Base-by-base conservation (phyloP, 1,140 invertebrate species). In the Drosophila sp. region DNA sequence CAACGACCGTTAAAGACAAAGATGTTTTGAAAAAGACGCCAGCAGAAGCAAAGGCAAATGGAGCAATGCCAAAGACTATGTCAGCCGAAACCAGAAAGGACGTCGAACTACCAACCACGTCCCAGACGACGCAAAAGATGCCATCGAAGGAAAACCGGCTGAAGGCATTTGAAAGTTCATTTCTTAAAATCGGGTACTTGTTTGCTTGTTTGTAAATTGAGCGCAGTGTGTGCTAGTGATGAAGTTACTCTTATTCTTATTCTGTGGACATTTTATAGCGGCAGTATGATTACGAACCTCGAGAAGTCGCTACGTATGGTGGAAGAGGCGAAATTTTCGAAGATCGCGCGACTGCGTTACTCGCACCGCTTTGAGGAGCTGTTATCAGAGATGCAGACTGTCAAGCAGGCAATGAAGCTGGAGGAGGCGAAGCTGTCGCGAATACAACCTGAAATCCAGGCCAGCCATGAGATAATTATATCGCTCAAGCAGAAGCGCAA, bases 381-480 rank as follows among this genome's bases (percentile, higher is more conserved):
- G 1, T 66, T 71, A 16, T 67, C 70, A 5, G 90, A 92, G 54
- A 76, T 92, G 70, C 89, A 89, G 46, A 14, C 58, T 7, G 51
- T 91, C 7, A 82, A 84, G 57, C 56, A 56, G 13, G 48, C 71
- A 2, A 62, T 83, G 7, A 76, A 76, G 36, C 43, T 74, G 50
- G 83, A 92, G 72, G 77, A 92, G 45, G 29, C 71, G 36, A 90
- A 82, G 62, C 59, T 91, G 32, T 51, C 81, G 0, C 67, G 63
- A 14, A 82, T 92, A 21, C 80, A 89, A 62, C 90, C 91, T 7
- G 69, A 82, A 46, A 92, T 92, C 36, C 80, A 89, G 29, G 48
- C 73, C 54, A 89, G 71, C 14, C 80, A 92, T 50, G 76, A 92
- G 63, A 77, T 87, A 6, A 90, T 92, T 14, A 80, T 78, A 50